A percentile compares a stretch with the other conserved stretches of the same genome.
Conservation (phyloP, 35 echinoderm and acorn worm species). For the Chiridota heheva region DNA sequence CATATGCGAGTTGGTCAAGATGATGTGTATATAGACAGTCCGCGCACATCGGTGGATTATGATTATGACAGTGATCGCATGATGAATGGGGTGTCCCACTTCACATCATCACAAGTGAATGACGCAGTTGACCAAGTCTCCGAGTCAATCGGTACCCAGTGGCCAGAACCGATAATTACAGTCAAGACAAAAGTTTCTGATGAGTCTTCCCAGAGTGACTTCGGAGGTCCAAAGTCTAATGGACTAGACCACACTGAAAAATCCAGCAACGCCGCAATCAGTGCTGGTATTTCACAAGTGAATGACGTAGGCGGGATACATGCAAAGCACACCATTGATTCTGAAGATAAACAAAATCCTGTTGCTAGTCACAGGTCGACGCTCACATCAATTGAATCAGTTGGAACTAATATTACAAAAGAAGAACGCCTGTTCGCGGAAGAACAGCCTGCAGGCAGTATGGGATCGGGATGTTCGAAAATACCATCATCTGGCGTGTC, state of each 20-base stretch:
- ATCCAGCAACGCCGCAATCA: conserved; percentile 27
- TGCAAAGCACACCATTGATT: conserved; percentile 27
- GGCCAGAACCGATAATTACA: conserved; percentile 80
- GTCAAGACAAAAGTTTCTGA: conserved; percentile 26
- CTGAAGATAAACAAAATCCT: conserved; percentile 29
- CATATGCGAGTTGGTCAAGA: conserved; percentile 66
- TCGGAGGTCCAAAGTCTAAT: conserved; percentile 10
- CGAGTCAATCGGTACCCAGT: conserved; percentile 82
- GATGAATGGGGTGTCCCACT: conserved; percentile 46
- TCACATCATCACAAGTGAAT: conserved; percentile 25
- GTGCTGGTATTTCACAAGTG: conserved; percentile 42
- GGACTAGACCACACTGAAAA: conserved; percentile 25
- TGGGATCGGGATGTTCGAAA: conserved; percentile 37
- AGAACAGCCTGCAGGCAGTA: conserved; percentile 14
- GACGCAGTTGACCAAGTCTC: conserved; percentile 47
- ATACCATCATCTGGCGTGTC: conserved; percentile 12
- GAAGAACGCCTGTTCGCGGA: not conserved
- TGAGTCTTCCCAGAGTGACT: not conserved
- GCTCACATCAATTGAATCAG: not conserved
- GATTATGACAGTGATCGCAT: conserved; percentile 58
- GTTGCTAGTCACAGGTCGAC: not conserved
- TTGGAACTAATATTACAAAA: conserved; percentile 24
- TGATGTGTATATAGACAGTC: conserved; percentile 74
- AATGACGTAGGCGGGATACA: conserved; percentile 40
- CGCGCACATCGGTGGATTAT: conserved; percentile 84